Base-by-base conservation (phyloP, 2,113 vertebrate genomes). In the Gymnarchus niloticus region DNA sequence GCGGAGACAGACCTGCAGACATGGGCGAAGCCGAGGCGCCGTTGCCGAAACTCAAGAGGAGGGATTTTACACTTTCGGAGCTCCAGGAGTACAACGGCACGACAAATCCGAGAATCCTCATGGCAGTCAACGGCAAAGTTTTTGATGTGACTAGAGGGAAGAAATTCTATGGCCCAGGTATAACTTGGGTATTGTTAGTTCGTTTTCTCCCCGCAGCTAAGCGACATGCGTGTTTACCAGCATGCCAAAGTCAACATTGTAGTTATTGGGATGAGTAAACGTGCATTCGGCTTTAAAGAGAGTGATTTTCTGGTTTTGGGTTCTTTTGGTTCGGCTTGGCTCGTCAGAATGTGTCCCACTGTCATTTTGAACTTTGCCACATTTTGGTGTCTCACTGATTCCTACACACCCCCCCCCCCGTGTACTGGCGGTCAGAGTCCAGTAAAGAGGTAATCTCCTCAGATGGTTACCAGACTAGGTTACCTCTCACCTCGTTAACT, bases 81-180 rank as follows among this genome's bases (percentile, higher is more conserved):
- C 92, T 99, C 88, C 94, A 94, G 81, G 91, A 91, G 37, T 99
- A 94, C 90, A 95, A 99, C 82, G 97, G 97, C 3, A 7, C 90
- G 23, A 88, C 91, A 69, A 88, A 98, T 28, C 95, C 96, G 0
- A 93, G 96, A 84, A 99, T 99, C 89, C 96, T 99, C 61, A 98
- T 99, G 96, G 97, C 96, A 87, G 91, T 99, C 88, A 97, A 95
- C 83, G 95, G 95, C 49, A 99, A 98, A 90, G 97, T 99, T 86
- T 99, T 99, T 91, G 97, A 99, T 90, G 97, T 99, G 84, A 98
- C 95, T 33, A 91, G 96, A 76, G 98, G 94, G 33, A 96, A 94
- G 89, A 97, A 96, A 92, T 99, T 99, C 91, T 99, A 99, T 91
- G 98, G 98, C 12, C 97, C 96, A 83, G 98, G 98, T 98, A 92